A percentile compares a stretch with the other conserved stretches of the same genome.
These are phyloP conservation scores for Eupithecia pulchellata DNA, from an alignment of 2,888 invertebrate species.

Conservation along the genomic window DNA sequence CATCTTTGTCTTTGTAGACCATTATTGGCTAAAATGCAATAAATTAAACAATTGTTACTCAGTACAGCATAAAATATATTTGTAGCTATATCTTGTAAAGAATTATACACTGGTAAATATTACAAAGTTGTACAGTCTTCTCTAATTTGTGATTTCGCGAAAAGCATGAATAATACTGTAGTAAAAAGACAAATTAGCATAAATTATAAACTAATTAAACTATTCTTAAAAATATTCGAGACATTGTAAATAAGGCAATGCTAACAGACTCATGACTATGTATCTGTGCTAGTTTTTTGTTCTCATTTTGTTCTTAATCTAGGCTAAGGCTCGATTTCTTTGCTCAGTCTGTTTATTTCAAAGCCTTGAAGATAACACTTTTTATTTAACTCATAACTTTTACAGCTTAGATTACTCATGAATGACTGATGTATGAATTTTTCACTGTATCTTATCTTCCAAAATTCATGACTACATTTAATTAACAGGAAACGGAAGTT, in stretches of 20 bases:
- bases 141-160: slow-evolving; percentile 25
- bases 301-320: slow-evolving; percentile 28
- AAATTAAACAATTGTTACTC: background rate
- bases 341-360: slow-evolving; percentile 4
- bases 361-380: slow-evolving; percentile 14
- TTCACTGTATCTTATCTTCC: background rate
- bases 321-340: slow-evolving; percentile 26
- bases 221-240: slow-evolving; percentile 25
- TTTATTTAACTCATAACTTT: slow-evolving; percentile 1
- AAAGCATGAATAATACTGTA: slow-evolving; percentile 32
- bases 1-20: background rate
- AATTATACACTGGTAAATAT: slow-evolving; percentile 25
- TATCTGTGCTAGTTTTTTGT: slow-evolving; percentile 29
- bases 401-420: background rate
- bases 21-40: background rate
- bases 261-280: slow-evolving; percentile 25
- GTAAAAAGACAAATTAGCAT: slow-evolving; percentile 21
- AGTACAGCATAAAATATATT: slow-evolving; percentile 26
- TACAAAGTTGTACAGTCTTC: slow-evolving; percentile 34
- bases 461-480: background rate
- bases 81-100: slow-evolving; percentile 28
- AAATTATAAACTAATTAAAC: slow-evolving; percentile 27
- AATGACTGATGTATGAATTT: no score
- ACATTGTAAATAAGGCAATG: slow-evolving; percentile 26
- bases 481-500: background rate